Percentiles rank a stretch among this genome's conserved stretches.
Evolutionary conservation across 2,113 vertebrate genomes (phyloP).

Genomic region (Dicentrarchus labrax): DNA sequence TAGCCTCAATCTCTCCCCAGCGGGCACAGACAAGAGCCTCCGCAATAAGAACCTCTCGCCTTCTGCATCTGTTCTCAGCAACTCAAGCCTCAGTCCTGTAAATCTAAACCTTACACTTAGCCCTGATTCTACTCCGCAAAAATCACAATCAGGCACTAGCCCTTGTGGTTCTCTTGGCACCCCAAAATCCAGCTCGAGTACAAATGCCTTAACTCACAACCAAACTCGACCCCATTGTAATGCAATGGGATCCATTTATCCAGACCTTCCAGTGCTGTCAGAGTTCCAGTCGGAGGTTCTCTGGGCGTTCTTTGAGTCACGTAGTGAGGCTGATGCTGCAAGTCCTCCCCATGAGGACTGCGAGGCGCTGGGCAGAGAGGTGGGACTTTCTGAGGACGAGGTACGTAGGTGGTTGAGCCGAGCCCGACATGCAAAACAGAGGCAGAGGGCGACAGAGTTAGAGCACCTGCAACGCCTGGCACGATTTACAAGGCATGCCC

Average conservation of each 20-base stretch:
- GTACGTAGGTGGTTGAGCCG: conserved; percentile 83
- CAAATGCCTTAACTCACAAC: conserved; percentile 77
- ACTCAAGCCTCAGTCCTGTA: conserved; percentile 74
- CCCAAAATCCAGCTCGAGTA: conserved; percentile 68
- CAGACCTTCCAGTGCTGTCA: conserved; percentile 77
- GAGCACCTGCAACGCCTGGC: conserved; percentile 29
- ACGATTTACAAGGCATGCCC: conserved; percentile 19
- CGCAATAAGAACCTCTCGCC: conserved; percentile 75
- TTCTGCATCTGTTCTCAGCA: conserved; percentile 77
- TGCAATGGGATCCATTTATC: conserved; percentile 45
- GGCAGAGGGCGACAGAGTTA: conserved; percentile 51
- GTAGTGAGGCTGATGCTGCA: conserved; percentile 81
- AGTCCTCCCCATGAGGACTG: conserved; percentile 85
- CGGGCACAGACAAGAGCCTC: conserved; percentile 65
- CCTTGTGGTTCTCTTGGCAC: conserved; percentile 68
- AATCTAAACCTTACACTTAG: conserved; percentile 79
- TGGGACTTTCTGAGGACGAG: conserved; percentile 82
- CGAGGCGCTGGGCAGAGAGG: conserved; percentile 84
- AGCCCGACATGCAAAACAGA: conserved; percentile 78
- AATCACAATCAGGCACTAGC: conserved; percentile 75
- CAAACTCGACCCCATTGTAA: conserved; percentile 61
- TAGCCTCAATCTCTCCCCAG: conserved; percentile 69
- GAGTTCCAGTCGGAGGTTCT: conserved; percentile 87
- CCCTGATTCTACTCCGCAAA: conserved; percentile 79
- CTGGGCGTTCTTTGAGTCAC: conserved; percentile 86